Conservation (phyloP, 2,797 vertebrate species). For the Ceyx erithaca region DNA sequence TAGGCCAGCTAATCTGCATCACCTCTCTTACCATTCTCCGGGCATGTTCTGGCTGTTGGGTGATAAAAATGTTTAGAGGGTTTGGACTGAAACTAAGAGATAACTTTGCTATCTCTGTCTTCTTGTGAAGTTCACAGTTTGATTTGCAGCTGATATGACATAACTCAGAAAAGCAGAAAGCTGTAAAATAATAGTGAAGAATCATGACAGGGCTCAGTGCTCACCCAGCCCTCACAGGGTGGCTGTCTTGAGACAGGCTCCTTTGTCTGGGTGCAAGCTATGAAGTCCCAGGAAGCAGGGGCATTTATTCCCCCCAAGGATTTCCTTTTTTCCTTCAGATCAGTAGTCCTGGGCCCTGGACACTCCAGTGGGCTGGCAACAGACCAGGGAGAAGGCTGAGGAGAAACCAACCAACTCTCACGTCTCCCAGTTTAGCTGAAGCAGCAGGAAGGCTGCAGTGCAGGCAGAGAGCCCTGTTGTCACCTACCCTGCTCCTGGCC, state of each 20-base stretch:
- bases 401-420: accelerated
- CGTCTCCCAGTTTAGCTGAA: background rate
- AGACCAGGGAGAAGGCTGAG: background rate
- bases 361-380: background rate
- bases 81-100: conserved; percentile 27
- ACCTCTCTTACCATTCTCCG: conserved; percentile 47
- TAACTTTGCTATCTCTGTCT: background rate
- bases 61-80: conserved; percentile 17
- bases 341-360: background rate
- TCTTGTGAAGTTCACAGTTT: background rate
- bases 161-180: background rate
- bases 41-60: conserved; percentile 2
- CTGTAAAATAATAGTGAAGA: background rate
- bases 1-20: conserved; percentile 29
- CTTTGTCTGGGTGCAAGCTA: background rate
- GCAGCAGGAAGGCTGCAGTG: background rate
- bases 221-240: background rate
- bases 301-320: background rate
- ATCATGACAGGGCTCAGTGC: background rate
- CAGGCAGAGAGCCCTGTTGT: background rate
- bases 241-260: background rate
- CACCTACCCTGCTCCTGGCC: background rate
- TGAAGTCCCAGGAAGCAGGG: background rate
- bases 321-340: background rate
- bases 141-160: background rate